These are phyloP conservation scores for Apis cerana DNA, from an alignment of 1,140 invertebrate genomes.

Conservation along the genomic window DNA sequence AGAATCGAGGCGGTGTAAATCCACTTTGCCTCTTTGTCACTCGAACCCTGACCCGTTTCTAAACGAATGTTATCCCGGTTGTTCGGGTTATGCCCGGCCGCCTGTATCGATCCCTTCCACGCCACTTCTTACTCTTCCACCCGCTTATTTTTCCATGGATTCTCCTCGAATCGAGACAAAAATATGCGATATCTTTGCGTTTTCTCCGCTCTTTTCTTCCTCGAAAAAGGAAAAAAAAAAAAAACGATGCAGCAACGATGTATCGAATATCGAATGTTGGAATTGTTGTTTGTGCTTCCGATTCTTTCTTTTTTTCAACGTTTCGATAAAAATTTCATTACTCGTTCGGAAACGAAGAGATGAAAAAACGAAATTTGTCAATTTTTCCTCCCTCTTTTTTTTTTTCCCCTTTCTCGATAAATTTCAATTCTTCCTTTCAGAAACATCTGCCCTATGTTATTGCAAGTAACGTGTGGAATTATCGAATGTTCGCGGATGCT, in stretches of 20 bases:
- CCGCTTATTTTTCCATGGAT: constrained; percentile 45
- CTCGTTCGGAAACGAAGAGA: no score
- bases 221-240: neutral
- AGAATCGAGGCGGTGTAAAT: constrained; percentile 2
- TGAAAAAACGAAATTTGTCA: no score
- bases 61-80: constrained; percentile 36
- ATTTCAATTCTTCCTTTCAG: no score
- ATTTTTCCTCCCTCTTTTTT: no score
- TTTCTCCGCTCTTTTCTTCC: neutral
- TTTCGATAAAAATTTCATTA: no score
- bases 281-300: neutral
- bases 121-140: neutral
- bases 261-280: neutral
- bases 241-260: neutral
- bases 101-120: constrained; percentile 40
- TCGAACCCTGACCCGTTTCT: constrained; percentile 56
- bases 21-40: constrained; percentile 34
- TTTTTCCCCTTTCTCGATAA: no score
- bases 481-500: no score
- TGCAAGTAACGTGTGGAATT: no score
- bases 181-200: constrained; percentile 15
- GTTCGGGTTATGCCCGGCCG: constrained; percentile 31
- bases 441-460: no score
- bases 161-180: constrained; percentile 20
- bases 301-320: neutral